These are phyloP conservation scores for Cerceris rybyensis DNA, from an alignment of 2,888 invertebrate species.

Conservation along the genomic window DNA sequence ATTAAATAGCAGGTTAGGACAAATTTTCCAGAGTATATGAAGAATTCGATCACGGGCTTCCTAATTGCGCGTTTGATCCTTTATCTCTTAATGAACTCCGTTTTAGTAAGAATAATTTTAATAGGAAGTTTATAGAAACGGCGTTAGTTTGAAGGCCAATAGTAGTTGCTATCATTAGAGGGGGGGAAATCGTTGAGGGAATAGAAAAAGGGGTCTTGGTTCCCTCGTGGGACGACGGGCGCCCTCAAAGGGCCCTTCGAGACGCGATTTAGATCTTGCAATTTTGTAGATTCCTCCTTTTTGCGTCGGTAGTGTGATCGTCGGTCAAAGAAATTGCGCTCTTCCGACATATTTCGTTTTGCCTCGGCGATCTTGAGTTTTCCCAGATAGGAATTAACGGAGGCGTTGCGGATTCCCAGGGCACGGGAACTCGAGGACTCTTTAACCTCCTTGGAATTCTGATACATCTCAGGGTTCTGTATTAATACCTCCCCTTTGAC, in stretches of 20 bases:
- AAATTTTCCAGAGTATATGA: too few species aligned
- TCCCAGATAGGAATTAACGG: constrained; percentile 20
- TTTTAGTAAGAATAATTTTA: too few species aligned
- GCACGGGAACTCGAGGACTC: background rate
- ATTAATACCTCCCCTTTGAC: too few species aligned
- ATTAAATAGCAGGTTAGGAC: too few species aligned
- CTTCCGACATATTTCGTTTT: constrained; percentile 8
- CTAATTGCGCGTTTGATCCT: too few species aligned
- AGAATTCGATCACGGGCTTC: too few species aligned
- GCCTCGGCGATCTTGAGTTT: background rate
- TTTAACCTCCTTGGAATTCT: too few species aligned
- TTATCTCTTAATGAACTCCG: too few species aligned
- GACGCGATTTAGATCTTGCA: constrained; percentile 49
- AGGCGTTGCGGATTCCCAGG: constrained; percentile 38
- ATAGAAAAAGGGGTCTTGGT: constrained; percentile 22
- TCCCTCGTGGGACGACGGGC: constrained; percentile 59
- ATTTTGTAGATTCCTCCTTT: constrained; percentile 19
- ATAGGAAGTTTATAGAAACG: too few species aligned
- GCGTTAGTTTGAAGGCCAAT: background rate
- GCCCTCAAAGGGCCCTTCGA: constrained; percentile 54
- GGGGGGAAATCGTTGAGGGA: constrained; percentile 4
- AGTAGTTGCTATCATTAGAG: background rate
- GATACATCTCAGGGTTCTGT: too few species aligned
- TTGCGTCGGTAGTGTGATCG: constrained; percentile 1
- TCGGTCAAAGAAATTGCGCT: constrained; percentile 35